Evolutionary conservation across 2,797 vertebrate species (phyloP), one percentile per base, ranked within the genome.

Genomic region (Pantherophis vulpinus): DNA sequence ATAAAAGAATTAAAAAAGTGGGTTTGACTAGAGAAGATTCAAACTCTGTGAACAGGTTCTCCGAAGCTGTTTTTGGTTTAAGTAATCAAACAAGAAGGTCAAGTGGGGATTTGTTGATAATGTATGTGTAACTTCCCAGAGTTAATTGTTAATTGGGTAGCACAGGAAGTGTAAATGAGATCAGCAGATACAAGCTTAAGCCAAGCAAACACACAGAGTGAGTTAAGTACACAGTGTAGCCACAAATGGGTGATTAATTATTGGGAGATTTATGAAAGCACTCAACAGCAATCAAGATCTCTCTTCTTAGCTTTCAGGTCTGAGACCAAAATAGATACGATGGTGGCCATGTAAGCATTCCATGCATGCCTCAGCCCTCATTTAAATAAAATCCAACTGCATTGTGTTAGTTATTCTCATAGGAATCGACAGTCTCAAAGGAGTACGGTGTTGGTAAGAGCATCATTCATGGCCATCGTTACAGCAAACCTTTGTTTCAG

Each of bases 61-160:
- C 7, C 29, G 60, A 66, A 70, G 54, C 23, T 87, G 37, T 70
- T 83, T 89, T 54, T 79, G 55, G 56, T 92, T 83, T 92, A 89
- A 79, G 55, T 92, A 87, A 66, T 90, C 89, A 90, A 90, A 93
- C 92, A 90, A 70, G 88, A 92, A 86, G 92, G 88, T 93, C 92
- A 93, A 90, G 54, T 93, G 54, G 83, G 89, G 66, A 70, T 74
- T 87, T 87, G 60, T 74, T 29, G 7, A 58, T 55, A 87, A 87
- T 70, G 54, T 55, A 87, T 59, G 54, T 87, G 74, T 90, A 47
- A 55, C 60, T 93, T 87, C 79, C 83, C 37, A 23, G 55, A 60
- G 86, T 88, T 92, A 87, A 86, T 88, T 88, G 88, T 90, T 90
- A 66, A 93, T 87, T 10, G 27, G 51, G 54, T 59, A 54, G 79